Base-by-base conservation (phyloP, 2,888 invertebrate species). In the Erebia aethiops region DNA sequence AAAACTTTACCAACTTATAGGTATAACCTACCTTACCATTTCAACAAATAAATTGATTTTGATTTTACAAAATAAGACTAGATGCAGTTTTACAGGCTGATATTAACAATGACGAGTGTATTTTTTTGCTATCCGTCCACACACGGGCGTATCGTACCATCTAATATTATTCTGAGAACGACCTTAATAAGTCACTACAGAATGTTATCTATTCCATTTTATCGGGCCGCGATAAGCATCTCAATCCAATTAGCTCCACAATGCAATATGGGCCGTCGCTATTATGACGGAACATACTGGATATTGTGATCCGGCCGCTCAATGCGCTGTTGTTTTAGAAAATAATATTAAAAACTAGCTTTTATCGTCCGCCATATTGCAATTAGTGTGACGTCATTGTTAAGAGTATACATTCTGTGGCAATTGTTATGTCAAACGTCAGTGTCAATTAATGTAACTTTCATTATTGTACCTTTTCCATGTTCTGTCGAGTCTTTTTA, bases 121-220 rank as follows among this genome's bases (percentile, higher is more conserved):
- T 58, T 78, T 81, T 78, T 84, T 74, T 91, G 88, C 90, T 77
- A 79, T 67, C 78, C 74, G 72, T 72, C 75, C 87, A 85, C 88
- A 88, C 88, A 87, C 88, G 83, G 84, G 74, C 85, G 86, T 93
- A 93, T 93, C 93, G 85, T 81, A 76, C 88, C 85, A 93, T 94
- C 93, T 93, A 93, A 94, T 93, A 93, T 93, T 94, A 94, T 94
- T 94, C 94, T 93, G 94, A 93, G 94, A 94, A 93, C 93, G 92
- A 89, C 94, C 94, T 94, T 94, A 94, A 94, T 94, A 94, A 94
- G 94, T 94, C 93, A 93, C 89, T 92, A 93, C 92, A 94, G 93
- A 93, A 94, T 94, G 93, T 94, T 94, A 94, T 94, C 94, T 93
- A 88, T 89, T 88, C 89, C 93, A 93, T 94, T 94, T 93, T 93